Conservation (phyloP, 2,113 vertebrate species). For the Orientallactaga bullata region DNA sequence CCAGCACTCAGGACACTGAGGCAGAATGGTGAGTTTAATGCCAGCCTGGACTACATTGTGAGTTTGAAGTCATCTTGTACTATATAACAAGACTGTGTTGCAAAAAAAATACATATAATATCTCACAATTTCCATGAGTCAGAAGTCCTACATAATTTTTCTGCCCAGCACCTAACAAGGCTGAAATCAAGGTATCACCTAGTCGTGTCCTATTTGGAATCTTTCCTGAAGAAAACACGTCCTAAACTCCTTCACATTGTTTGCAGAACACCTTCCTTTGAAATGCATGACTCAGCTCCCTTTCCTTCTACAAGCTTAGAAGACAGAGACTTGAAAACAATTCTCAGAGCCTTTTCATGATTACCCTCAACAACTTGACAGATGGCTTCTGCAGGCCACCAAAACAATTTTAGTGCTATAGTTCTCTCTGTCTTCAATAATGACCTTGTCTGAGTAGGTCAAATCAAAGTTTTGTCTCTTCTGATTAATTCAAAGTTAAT, state of each 20-base stretch:
- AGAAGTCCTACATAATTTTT: neutral
- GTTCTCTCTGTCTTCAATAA: neutral
- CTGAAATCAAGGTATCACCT: neutral
- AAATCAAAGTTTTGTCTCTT: neutral
- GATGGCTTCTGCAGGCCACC: neutral
- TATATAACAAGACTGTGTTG: neutral
- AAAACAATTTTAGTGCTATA: neutral
- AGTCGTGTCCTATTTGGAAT: neutral
- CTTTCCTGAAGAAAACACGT: neutral
- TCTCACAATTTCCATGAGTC: neutral
- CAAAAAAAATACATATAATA: neutral
- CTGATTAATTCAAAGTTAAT: slow-evolving; percentile 3
- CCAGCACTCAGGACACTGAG: neutral
- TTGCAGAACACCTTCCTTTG: neutral
- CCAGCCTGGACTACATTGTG: neutral
- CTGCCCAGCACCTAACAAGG: neutral
- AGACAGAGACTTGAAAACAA: neutral
- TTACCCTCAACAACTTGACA: neutral
- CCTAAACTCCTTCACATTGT: neutral
- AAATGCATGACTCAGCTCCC: neutral
- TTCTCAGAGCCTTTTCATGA: neutral
- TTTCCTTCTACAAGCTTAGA: neutral
- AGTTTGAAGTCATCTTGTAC: neutral
- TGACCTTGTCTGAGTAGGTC: neutral
- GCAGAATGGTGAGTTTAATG: neutral